Conservation (phyloP, 2,888 invertebrate species). For the Hirtodrosophila confusa region DNA sequence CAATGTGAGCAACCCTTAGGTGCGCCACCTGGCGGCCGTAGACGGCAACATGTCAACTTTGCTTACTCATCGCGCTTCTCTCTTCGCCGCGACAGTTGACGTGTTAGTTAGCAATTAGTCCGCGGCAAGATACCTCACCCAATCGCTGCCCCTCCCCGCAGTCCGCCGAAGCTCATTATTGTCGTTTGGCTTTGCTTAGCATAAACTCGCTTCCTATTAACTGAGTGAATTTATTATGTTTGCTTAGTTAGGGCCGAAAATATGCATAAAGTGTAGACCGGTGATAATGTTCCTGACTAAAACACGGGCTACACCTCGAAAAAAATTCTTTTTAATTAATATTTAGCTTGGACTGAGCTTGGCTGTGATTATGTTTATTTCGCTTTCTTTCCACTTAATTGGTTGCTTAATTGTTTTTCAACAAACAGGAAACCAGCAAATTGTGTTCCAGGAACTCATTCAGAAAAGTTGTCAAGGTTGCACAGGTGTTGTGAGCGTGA, state of each 20-base stretch:
- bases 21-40: conserved; percentile 34
- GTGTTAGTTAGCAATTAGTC: conserved; percentile 67
- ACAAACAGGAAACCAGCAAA: conserved; percentile 45
- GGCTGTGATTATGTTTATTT: conserved; percentile 40
- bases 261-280: conserved; percentile 47
- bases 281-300: conserved; percentile 51
- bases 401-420: conserved; percentile 59
- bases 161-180: conserved; percentile 43
- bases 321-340: conserved; percentile 42
- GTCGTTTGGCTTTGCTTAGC: conserved; percentile 46
- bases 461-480: conserved; percentile 35
- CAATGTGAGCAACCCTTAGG: conserved; percentile 43
- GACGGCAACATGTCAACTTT: conserved; percentile 16
- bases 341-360: conserved; percentile 16
- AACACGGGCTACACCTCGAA: conserved; percentile 48
- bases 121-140: conserved; percentile 46
- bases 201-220: conserved; percentile 56
- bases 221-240: conserved; percentile 65
- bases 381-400: conserved; percentile 56
- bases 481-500: conserved; percentile 52
- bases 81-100: conserved; percentile 42
- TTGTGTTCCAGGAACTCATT: conserved; percentile 55
- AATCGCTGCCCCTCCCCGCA: conserved; percentile 15
- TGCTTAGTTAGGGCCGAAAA: conserved; percentile 46
- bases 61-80: conserved; percentile 45